Percentiles rank a stretch among this genome's conserved stretches.
phyloP scores from a whole-genome alignment of 2,888 invertebrate species.

The Cerceris rybyensis region DNA sequence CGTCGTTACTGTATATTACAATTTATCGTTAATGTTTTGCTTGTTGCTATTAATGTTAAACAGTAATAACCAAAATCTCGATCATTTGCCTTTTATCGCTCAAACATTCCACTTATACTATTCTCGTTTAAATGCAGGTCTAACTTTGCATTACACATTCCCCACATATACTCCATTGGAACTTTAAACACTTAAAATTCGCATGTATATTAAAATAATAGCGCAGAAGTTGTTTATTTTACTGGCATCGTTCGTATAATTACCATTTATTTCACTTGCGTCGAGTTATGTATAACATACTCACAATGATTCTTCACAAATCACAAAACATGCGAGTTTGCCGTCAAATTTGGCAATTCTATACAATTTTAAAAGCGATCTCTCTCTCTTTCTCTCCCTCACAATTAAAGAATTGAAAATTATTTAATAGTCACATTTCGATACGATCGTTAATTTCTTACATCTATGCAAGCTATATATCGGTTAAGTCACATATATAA shows the following conservation, averaged over 20 bases:
- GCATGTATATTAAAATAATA: conserved; percentile 32
- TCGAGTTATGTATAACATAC: conserved; percentile 25
- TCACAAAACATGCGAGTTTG: conserved; percentile 25
- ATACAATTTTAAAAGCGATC: conserved; percentile 34
- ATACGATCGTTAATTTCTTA: conserved; percentile 46
- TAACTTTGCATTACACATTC: conserved; percentile 48
- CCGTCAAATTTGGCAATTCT: conserved; percentile 43
- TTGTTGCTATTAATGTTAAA: conserved; percentile 40
- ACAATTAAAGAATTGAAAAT: conserved; percentile 33
- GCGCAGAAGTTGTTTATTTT: conserved; percentile 39
- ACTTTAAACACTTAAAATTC: conserved; percentile 38
- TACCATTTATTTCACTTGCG: conserved; percentile 23
- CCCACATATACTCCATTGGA: conserved; percentile 16
- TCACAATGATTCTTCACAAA: not conserved
- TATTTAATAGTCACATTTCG: conserved; percentile 50
- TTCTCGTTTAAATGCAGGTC: conserved; percentile 69
- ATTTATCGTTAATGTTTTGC: conserved; percentile 41
- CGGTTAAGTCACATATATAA: conserved; percentile 41
- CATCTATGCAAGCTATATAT: conserved; percentile 46
- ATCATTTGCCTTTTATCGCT: conserved; percentile 72
- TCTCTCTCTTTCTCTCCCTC: not conserved
- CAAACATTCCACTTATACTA: conserved; percentile 50
- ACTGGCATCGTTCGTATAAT: conserved; percentile 33
- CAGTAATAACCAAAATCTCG: conserved; percentile 42
- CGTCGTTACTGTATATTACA: conserved; percentile 59